Evolutionary conservation across 2,888 invertebrate genomes (phyloP), one percentile per base, ranked within the genome.

Genomic region (Plagiodera versicolora): DNA sequence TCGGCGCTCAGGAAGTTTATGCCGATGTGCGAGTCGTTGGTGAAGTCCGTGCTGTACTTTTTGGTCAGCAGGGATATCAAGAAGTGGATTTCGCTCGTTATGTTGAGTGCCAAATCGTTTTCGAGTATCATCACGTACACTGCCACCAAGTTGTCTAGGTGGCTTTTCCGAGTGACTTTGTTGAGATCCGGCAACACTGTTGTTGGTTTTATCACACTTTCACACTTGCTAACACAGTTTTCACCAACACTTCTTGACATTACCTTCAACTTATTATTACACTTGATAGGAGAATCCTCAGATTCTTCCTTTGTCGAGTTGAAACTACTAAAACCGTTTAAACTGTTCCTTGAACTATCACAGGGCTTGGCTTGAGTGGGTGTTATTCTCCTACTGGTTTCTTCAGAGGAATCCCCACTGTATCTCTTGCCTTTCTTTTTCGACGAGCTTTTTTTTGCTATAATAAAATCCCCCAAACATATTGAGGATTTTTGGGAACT

Each of bases 61-160:
- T 84, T 82, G 0, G 82, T 84, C 48, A 86, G 75, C 19, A 91
- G 81, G 0, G 88, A 86, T 70, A 89, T 83, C 18, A 90, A 74
- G 78, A 88, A 90, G 77, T 88, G 87, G 59, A 91, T 79, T 77
- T 91, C 91, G 0, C 86, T 84, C 64, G 86, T 84, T 3, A 87
- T 75, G 78, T 88, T 90, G 20, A 88, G 77, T 19, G 89, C 83
- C 54, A 89, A 79, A 74, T 86, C 85, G 70, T 84, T 82, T 66
- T 84, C 82, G 10, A 90, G 75, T 64, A 89, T 80, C 53, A 77
- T 74, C 49, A 84, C 80, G 67, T 90, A 90, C 39, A 90, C 78
- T 60, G 81, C 74, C 1, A 84, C 79, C 24, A 90, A 70, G 20
- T 82, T 72, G 67, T 88, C 83, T 0, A 91, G 74, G 67, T 83